These are phyloP conservation scores for Valencia hispanica DNA, from an alignment of 2,797 vertebrate genomes.

Conservation along the genomic window DNA sequence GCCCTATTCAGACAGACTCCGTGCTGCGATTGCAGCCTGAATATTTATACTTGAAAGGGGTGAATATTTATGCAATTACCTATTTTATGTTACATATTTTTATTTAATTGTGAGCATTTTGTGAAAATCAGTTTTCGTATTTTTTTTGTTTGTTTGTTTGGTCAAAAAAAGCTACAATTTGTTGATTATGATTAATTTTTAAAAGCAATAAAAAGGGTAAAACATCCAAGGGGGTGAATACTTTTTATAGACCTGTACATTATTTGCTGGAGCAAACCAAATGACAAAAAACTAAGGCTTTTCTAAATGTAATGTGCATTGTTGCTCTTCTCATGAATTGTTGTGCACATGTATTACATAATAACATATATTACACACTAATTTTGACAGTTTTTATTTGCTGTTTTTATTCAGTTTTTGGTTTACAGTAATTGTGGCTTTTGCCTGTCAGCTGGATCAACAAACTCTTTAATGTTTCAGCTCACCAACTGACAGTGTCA, in stretches of 20 bases:
- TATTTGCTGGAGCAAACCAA: neutral
- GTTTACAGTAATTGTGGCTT: conserved; percentile 2
- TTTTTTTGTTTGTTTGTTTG: neutral
- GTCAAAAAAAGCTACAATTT: neutral
- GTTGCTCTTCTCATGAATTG: neutral
- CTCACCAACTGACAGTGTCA: neutral
- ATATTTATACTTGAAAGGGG: neutral
- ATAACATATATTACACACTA: no score
- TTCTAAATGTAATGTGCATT: neutral
- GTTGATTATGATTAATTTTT: neutral
- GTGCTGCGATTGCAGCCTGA: neutral
- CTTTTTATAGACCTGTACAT: neutral
- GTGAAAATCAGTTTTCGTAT: neutral
- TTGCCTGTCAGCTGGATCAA: neutral
- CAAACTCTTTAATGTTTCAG: neutral
- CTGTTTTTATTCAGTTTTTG: neutral
- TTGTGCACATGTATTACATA: no score
- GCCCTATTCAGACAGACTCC: no score
- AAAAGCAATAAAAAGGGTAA: neutral
- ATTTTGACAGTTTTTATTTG: neutral
- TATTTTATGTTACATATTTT: neutral
- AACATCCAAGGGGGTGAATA: neutral
- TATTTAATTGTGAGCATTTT: neutral
- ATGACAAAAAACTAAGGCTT: neutral
- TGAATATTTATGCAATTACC: neutral